phyloP scores from a whole-genome alignment of 2,797 vertebrate genomes.

The Spinus pinus region DNA sequence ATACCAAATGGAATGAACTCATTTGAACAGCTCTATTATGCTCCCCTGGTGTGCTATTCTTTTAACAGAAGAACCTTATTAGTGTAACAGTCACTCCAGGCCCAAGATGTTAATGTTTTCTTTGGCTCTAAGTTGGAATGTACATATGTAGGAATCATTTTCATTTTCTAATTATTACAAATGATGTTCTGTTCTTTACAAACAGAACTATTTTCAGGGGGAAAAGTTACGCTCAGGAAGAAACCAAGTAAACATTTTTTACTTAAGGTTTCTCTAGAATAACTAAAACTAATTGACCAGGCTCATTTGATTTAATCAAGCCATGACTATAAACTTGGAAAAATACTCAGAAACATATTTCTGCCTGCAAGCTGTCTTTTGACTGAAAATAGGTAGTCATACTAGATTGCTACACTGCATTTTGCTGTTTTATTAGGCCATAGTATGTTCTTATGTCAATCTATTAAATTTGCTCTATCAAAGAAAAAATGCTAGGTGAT shows the following conservation, averaged over 20 bases:
- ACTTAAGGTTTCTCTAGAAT: background rate
- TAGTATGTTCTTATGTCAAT: background rate
- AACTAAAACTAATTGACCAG: background rate
- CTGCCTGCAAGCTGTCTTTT: background rate
- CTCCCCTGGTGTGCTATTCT: slow-evolving; percentile 44
- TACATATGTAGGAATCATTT: slow-evolving; percentile 49
- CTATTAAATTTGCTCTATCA: background rate
- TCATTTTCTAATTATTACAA: slow-evolving; percentile 49
- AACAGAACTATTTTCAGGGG: background rate
- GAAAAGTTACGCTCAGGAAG: background rate
- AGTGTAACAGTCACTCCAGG: slow-evolving; percentile 10
- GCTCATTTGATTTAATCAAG: background rate
- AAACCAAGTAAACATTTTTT: slow-evolving; percentile 24
- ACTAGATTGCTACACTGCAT: background rate
- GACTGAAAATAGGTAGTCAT: background rate
- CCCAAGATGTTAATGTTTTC: slow-evolving; percentile 35
- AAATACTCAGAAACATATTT: background rate
- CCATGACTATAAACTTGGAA: background rate
- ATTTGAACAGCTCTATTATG: slow-evolving; percentile 12
- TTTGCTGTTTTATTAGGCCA: background rate
- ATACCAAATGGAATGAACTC: slow-evolving; percentile 20
- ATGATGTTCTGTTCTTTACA: slow-evolving; percentile 30
- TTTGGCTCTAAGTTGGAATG: slow-evolving; percentile 31
- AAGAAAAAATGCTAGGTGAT: background rate
- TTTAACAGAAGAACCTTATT: slow-evolving; percentile 46